Evolutionary conservation across 2,797 vertebrate genomes (phyloP), one percentile per base, ranked within the genome.

Genomic region (Syndactyla subalaris): DNA sequence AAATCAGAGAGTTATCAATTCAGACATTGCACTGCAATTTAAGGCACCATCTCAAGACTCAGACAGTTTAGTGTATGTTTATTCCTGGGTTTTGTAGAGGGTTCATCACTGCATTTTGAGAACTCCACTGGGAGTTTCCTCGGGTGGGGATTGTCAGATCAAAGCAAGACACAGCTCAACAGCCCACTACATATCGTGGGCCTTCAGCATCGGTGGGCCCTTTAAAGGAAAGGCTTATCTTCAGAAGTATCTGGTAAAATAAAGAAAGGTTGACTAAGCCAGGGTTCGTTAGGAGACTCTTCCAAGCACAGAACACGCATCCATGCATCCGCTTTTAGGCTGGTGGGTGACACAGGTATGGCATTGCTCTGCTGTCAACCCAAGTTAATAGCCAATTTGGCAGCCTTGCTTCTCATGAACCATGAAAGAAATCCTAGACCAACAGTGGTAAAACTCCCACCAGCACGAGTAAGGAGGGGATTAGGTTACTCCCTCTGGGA

Each of bases 121-220:
- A 73, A 32, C 10, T 65, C 30, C 34, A 0, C 22, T n/a, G 43
- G 8, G 10, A 23, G 15, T 65, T 32, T 65, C 22, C 14, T 76
- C 41, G 10, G 1, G 1, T 20, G 38, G 30, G 23, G 11, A 34
- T 58, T 21, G 10, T 45, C 34, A 49, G 48, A 14, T 45, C 51
- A 70, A 68, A 85, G 45, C 14, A 68, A 82, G 68, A 39, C 14
- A 49, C 12, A 59, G 9, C 12, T 43, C 41, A 30, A 1, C 3
- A 62, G 19, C 11, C 32, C 4, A 6, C 27, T 27, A 51, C 7
- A 29, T 4, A 48, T 38, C 4, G 1, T 2, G 3, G 51, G 8
- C 43, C 45, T 61, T 34, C 43, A 36, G 24, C 22, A 72, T 51
- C 2, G 0, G 41, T 29, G 7, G 29, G 39, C 19, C 8, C 32